A percentile compares a stretch with the other conserved stretches of the same genome.
phyloP scores from a whole-genome alignment of 2,797 vertebrate genomes.

The Brotula barbata region DNA sequence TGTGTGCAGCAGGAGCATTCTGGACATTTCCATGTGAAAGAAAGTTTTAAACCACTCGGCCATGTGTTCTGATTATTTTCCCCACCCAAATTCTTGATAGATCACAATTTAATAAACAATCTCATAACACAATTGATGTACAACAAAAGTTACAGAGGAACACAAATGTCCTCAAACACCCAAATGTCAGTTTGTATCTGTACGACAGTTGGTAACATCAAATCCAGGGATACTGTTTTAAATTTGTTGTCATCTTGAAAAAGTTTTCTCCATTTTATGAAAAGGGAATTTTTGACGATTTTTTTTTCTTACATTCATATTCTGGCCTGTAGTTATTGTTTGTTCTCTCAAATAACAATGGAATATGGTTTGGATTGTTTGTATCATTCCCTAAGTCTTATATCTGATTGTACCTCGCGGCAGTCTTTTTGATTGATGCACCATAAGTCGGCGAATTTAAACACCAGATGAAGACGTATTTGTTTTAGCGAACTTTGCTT shows the following conservation, averaged over 20 bases:
- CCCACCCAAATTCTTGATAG: too few relatives aligned
- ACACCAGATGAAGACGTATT: constrained; percentile 52
- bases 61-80: too few relatives aligned
- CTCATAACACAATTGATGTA: too few relatives aligned
- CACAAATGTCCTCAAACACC: constrained; percentile 25
- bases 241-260: constrained; percentile 30
- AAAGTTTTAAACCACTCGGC: constrained; percentile 31
- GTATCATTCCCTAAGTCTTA: constrained; percentile 31
- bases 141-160: too few relatives aligned
- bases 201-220: constrained; percentile 32
- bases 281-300: not conserved
- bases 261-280: constrained; percentile 19
- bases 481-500: constrained; percentile 47
- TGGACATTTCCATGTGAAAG: constrained; percentile 14
- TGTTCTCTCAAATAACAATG: constrained; percentile 15
- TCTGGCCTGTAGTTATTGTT: constrained; percentile 28
- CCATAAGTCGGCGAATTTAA: constrained; percentile 45
- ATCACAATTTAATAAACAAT: too few relatives aligned
- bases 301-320: constrained; percentile 15
- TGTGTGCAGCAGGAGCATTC: constrained; percentile 38
- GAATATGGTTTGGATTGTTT: constrained; percentile 42
- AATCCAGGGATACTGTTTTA: constrained; percentile 31
- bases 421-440: constrained; percentile 49
- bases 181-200: constrained; percentile 23
- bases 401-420: constrained; percentile 41